Percentiles rank a stretch among this genome's conserved stretches.
Conservation (phyloP, 2,797 vertebrate species). For the Acipenser ruthenus region DNA sequence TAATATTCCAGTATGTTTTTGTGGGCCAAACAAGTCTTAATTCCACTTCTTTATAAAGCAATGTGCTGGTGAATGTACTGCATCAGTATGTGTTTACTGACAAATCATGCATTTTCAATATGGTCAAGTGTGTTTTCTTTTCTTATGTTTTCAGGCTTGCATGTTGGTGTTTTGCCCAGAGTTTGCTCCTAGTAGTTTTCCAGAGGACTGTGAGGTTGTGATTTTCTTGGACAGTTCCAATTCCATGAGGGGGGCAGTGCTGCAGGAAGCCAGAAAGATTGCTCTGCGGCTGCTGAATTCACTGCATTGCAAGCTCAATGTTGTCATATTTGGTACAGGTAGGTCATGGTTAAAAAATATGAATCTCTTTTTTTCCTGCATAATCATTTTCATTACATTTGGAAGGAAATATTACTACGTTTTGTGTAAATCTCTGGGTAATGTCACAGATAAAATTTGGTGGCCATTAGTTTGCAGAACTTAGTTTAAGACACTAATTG, state of each 20-base stretch:
- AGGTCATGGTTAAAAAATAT: conserved; percentile 20
- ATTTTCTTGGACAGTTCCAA: conserved; percentile 50
- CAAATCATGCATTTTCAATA: no score
- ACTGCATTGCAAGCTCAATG: conserved; percentile 46
- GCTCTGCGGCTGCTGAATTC: conserved; percentile 51
- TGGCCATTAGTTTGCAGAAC: no score
- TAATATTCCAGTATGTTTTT: no score
- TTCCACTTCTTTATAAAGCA: no score
- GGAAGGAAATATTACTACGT: no score
- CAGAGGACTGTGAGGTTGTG: conserved; percentile 26
- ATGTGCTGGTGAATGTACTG: no score
- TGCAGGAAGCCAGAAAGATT: conserved; percentile 55
- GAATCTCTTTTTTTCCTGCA: not conserved
- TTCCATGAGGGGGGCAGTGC: conserved; percentile 53
- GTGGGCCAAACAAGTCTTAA: no score
- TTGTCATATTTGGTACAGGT: conserved; percentile 70
- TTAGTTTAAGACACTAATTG: no score
- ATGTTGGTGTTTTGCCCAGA: conserved; percentile 51
- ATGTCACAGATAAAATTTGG: no score
- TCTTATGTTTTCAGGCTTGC: conserved; percentile 41
- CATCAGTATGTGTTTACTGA: no score
- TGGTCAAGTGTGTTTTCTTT: no score
- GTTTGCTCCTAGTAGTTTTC: conserved; percentile 19
- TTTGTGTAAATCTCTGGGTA: no score
- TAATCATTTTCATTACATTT: not conserved